These are phyloP conservation scores for Penaeus japonicus DNA, from an alignment of 1,140 invertebrate species.

Conservation along the genomic window DNA sequence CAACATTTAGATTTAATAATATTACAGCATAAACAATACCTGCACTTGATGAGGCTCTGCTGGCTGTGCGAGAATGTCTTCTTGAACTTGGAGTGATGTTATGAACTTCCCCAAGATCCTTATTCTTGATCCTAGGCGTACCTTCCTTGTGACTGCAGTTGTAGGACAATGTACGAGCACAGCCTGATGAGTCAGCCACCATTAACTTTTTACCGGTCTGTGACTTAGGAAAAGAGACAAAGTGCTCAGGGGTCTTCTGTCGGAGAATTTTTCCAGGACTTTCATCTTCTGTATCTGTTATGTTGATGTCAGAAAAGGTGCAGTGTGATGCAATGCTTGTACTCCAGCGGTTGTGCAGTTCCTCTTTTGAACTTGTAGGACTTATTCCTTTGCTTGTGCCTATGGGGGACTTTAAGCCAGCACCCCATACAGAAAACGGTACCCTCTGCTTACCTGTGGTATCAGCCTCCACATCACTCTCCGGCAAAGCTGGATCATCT, in stretches of 20 bases:
- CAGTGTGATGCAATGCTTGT: background rate
- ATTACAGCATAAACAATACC: background rate
- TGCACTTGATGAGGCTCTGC: background rate
- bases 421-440: slow-evolving; percentile 15
- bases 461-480: background rate
- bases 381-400: background rate
- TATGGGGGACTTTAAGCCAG: background rate
- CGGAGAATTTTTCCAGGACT: background rate
- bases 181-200: background rate
- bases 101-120: slow-evolving; percentile 18
- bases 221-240: background rate
- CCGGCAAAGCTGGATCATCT: too few species aligned
- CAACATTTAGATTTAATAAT: background rate
- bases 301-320: background rate
- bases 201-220: background rate
- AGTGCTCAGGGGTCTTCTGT: background rate
- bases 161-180: background rate
- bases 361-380: background rate
- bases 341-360: background rate
- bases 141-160: background rate
- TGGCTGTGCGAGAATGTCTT: background rate
- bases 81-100: slow-evolving; percentile 20
- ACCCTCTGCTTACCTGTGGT: background rate
- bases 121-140: background rate
- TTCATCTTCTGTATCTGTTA: slow-evolving; percentile 16